Conservation (phyloP, 2,888 invertebrate genomes). For the Ichneumoninae sp. region DNA sequence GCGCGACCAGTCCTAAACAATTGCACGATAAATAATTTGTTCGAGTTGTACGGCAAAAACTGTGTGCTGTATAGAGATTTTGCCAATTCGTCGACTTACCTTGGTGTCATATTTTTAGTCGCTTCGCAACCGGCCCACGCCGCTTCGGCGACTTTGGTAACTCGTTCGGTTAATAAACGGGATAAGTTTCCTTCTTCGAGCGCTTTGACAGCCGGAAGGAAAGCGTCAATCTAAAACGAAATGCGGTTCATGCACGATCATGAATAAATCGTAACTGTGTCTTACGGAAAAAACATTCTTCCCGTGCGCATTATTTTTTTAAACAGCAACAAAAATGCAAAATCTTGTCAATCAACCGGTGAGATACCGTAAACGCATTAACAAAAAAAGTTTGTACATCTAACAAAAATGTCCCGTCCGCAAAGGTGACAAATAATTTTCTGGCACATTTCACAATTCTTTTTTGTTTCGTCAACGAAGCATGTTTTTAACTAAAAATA, state of each 20-base stretch:
- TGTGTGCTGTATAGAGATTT: neutral
- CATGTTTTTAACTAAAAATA: neutral
- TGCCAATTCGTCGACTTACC: slow-evolving; percentile 80
- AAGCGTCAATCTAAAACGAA: slow-evolving; percentile 86
- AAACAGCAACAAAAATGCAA: neutral
- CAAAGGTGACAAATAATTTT: neutral
- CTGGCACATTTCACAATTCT: neutral
- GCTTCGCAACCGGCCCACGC: slow-evolving; percentile 85
- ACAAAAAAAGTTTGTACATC: neutral
- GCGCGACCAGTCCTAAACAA: slow-evolving; percentile 89
- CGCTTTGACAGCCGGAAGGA: slow-evolving; percentile 84
- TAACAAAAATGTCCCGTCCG: neutral
- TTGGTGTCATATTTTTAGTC: slow-evolving; percentile 86
- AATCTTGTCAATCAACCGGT: neutral
- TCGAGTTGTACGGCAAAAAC: neutral
- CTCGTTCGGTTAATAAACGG: slow-evolving; percentile 77
- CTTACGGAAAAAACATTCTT: too few species aligned
- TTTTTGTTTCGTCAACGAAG: neutral
- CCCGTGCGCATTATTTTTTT: neutral
- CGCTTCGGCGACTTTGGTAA: slow-evolving; percentile 82
- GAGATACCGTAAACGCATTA: neutral
- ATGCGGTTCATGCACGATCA: neutral
- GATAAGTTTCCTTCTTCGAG: slow-evolving; percentile 83
- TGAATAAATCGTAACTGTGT: neutral
- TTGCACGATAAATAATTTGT: slow-evolving; percentile 19